Conservation (phyloP, 2,888 invertebrate species). For the Strigamia maritima region DNA sequence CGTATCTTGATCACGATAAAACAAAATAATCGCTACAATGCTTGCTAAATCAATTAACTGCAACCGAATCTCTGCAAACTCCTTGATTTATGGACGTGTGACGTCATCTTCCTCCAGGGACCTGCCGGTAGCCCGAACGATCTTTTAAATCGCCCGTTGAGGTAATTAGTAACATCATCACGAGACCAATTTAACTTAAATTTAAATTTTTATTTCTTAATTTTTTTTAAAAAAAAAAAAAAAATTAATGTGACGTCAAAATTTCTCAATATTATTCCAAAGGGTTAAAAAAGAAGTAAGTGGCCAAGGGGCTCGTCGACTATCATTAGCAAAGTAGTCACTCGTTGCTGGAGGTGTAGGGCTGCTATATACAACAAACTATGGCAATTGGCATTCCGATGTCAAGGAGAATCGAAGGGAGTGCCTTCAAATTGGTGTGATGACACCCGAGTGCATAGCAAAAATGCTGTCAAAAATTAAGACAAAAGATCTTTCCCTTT, state of each 20-base stretch:
- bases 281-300: background rate
- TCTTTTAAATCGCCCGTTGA: background rate
- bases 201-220: background rate
- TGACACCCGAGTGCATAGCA: constrained; percentile 6
- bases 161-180: background rate
- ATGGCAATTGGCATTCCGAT: background rate
- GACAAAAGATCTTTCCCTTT: background rate
- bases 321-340: background rate
- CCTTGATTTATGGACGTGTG: background rate
- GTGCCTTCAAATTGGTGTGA: constrained; percentile 12
- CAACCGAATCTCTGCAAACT: background rate
- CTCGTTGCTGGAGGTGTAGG: background rate
- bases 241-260: background rate
- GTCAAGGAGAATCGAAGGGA: background rate
- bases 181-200: background rate
- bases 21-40: background rate
- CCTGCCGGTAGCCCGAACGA: background rate
- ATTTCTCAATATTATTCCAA: background rate
- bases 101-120: background rate
- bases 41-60: background rate
- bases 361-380: background rate
- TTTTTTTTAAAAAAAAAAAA: no score
- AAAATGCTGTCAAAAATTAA: constrained; percentile 24
- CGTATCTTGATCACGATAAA: background rate
- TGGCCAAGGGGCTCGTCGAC: background rate